A percentile compares a stretch with the other conserved stretches of the same genome.
Evolutionary conservation across 2,888 invertebrate genomes (phyloP).

Genomic region (Invenusta paracnida): DNA sequence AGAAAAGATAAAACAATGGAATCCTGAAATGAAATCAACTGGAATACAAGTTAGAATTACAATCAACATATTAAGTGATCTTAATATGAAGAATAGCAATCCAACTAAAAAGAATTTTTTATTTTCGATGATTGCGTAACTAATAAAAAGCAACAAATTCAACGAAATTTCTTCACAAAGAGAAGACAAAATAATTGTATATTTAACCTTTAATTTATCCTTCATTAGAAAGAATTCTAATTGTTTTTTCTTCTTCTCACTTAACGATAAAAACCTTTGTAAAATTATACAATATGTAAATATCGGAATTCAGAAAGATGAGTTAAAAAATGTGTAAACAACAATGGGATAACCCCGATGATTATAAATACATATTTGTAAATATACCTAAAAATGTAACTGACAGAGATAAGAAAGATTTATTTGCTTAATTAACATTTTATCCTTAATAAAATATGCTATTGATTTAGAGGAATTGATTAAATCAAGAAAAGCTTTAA

Average conservation of each 20-base stretch:
- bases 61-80: background rate
- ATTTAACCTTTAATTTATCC: too few relatives aligned
- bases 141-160: background rate
- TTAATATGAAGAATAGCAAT: background rate
- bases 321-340: background rate
- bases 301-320: background rate
- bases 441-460: background rate
- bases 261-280: background rate
- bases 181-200: background rate
- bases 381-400: background rate
- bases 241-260: background rate
- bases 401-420: background rate
- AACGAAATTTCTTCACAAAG: background rate
- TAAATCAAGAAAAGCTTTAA: background rate
- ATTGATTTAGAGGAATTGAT: background rate
- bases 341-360: background rate
- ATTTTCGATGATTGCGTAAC: background rate
- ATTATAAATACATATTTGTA: background rate
- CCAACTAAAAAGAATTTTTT: background rate
- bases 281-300: background rate
- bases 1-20: background rate
- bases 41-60: background rate
- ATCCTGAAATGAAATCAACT: background rate
- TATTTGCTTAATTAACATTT: background rate
- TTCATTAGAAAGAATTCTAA: background rate